Evolutionary conservation across 1,140 invertebrate genomes (phyloP), one percentile per base, ranked within the genome.

Genomic region (Drosophila persimilis): DNA sequence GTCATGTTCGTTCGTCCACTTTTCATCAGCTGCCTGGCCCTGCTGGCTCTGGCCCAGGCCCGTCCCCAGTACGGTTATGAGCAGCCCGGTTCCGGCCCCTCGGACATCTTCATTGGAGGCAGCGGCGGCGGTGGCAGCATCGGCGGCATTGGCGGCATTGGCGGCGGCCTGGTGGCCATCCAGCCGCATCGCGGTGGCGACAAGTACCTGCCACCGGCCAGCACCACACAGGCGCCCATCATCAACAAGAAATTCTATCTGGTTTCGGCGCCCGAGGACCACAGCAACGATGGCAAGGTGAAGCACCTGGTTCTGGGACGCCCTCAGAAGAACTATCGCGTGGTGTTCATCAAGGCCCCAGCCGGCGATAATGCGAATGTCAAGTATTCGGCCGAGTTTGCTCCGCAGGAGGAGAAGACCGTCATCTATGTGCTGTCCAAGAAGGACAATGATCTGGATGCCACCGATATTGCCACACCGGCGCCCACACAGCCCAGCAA

Each of bases 331-430:
- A 95, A 96, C 92, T 96, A 96, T 92, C 96, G 96, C 80, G 96
- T 97, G 76, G 96, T 97, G 83, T 96, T 96, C 94, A 96, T 97
- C 91, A 96, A 96, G 93, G 95, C 96, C 15, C 96, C 96, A 22
- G 94, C 94, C 53, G 94, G 95, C 94, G 95, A 64, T 93, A 95
- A 54, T 93, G 93, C 81, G 94, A 90, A 91, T 39, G 80, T 86
- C 0, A 90, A 90, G 52, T 89, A 89, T 9, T 91, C 90, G 17
- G 90, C 90, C 26, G 90, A 91, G 43, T 91, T 89, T 60, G 90
- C 90, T 0, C 90, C 90, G 20, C 90, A 95, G 65, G 96, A 97
- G 92, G 95, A 96, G 90, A 97, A 97, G 91, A 97, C 96, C 26
- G 94, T 97, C 66, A 96, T 97, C 73, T 97, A 97, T 91, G 96